These are phyloP conservation scores for Anguilla rostrata DNA, from an alignment of 2,113 vertebrate species.

Conservation along the genomic window DNA sequence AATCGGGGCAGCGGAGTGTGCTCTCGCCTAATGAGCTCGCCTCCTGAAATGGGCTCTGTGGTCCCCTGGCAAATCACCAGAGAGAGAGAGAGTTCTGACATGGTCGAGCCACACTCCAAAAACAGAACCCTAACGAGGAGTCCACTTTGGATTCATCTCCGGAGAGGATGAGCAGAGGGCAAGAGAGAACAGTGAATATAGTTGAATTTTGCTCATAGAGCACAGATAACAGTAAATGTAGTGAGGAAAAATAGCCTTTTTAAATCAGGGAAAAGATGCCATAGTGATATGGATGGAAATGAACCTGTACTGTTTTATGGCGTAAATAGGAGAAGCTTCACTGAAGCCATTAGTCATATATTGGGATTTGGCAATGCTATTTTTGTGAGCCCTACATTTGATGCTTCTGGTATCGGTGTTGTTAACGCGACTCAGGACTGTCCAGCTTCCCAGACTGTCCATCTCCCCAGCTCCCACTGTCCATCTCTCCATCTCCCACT, in stretches of 20 bases:
- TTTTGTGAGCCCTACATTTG: too few relatives aligned
- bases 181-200: background rate
- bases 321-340: too few relatives aligned
- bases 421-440: background rate
- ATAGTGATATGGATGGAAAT: too few relatives aligned
- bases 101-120: background rate
- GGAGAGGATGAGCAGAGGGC: background rate
- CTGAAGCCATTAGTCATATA: too few relatives aligned
- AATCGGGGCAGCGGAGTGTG: constrained; percentile 20
- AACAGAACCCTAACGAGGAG: background rate
- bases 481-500: too few relatives aligned
- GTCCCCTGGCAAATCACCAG: background rate
- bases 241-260: too few relatives aligned
- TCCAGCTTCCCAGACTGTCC: background rate
- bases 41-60: background rate
- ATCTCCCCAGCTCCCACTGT: background rate
- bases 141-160: background rate
- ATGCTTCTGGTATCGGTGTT: background rate
- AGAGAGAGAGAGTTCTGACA: background rate
- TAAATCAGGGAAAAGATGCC: too few relatives aligned
- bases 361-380: too few relatives aligned
- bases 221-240: too few relatives aligned
- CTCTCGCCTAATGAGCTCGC: background rate
- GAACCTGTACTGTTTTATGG: too few relatives aligned
- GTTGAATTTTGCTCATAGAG: background rate